Conservation (phyloP, 2,113 vertebrate species). For the Eudyptes chrysolophus region DNA sequence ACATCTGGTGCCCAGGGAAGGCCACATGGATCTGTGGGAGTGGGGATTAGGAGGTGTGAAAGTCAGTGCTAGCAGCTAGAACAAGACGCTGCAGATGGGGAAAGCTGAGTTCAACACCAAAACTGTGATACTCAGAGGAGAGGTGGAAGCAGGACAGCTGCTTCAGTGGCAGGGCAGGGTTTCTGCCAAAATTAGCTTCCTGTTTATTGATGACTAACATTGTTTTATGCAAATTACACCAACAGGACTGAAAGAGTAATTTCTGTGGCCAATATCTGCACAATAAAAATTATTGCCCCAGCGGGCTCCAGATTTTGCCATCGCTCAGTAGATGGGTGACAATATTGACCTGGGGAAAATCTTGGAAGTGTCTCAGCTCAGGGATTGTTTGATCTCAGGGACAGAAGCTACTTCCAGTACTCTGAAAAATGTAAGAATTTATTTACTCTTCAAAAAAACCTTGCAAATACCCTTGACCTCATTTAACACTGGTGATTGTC, state of each 20-base stretch:
- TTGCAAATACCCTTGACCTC: not conserved
- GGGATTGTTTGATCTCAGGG: not conserved
- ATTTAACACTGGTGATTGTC: not conserved
- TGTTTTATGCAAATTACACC: not conserved
- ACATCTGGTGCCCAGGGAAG: not conserved
- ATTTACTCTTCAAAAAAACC: not conserved
- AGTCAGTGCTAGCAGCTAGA: rapidly evolving
- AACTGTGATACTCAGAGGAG: not conserved
- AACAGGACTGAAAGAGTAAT: not conserved
- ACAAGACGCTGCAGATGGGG: not conserved
- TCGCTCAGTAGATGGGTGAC: not conserved
- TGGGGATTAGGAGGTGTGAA: not conserved
- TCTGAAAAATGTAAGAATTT: not conserved
- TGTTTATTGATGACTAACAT: not conserved
- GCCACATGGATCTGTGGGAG: not conserved
- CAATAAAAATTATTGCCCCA: not conserved
- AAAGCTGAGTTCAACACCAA: not conserved
- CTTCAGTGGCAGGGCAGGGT: not conserved
- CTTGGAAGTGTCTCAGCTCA: not conserved
- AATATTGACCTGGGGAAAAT: not conserved
- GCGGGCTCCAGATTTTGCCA: not conserved
- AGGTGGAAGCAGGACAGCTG: not conserved
- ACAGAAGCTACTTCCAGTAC: not conserved
- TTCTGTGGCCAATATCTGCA: not conserved
- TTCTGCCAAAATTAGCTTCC: conserved; percentile 15